phyloP scores from a whole-genome alignment of 2,113 vertebrate genomes.

The Cephalophus harveyi region DNA sequence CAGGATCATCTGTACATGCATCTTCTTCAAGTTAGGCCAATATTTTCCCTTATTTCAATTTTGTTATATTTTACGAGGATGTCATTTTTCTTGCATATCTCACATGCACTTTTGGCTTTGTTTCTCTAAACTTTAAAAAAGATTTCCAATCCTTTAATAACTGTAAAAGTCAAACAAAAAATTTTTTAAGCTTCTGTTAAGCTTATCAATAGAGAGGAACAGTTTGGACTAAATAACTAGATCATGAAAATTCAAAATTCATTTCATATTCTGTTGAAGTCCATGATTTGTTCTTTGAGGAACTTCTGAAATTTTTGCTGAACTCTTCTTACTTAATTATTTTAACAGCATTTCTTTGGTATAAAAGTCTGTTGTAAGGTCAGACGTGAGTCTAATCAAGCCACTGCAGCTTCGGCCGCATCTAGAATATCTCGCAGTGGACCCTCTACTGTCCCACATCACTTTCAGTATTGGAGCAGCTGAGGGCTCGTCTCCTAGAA shows the following conservation, averaged over 20 bases:
- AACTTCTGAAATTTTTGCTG: not conserved
- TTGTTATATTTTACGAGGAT: not conserved
- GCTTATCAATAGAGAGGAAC: not conserved
- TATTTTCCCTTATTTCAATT: not conserved
- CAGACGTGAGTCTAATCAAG: not conserved
- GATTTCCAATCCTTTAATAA: not conserved
- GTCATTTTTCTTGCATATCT: not conserved
- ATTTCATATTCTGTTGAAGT: not conserved
- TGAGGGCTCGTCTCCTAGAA: not conserved
- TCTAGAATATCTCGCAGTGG: not conserved
- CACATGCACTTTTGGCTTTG: not conserved
- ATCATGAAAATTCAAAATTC: not conserved
- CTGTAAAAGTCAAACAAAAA: not conserved
- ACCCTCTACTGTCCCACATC: not conserved
- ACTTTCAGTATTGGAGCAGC: rapidly evolving
- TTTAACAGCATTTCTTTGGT: not conserved
- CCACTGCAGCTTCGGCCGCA: not conserved
- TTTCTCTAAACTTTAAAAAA: not conserved
- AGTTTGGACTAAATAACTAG: not conserved
- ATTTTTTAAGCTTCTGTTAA: not conserved
- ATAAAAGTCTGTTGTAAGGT: not conserved
- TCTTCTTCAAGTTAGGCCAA: not conserved
- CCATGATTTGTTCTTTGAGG: not conserved
- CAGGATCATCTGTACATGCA: not conserved
- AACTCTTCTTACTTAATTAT: not conserved